These are phyloP conservation scores for Pseudomyrmex gracilis DNA, from an alignment of 1,140 invertebrate species.

Conservation along the genomic window DNA sequence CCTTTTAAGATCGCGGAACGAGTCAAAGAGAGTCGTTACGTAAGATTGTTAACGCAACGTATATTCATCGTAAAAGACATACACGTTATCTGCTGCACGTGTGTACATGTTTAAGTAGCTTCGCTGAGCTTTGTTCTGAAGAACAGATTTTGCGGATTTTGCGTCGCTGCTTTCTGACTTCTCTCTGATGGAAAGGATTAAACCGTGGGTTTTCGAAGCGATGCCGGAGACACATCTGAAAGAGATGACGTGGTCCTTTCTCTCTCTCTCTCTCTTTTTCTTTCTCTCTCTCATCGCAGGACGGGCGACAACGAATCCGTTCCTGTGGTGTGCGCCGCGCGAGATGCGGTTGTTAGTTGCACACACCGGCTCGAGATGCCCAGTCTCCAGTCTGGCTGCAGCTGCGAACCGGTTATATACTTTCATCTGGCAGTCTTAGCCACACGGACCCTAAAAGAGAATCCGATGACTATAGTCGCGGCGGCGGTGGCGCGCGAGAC, in stretches of 20 bases:
- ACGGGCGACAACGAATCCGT: slow-evolving; percentile 65
- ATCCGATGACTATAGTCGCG: slow-evolving; percentile 74
- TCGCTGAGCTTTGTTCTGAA: not conserved
- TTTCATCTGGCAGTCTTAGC: slow-evolving; percentile 78
- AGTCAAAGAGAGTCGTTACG: not conserved
- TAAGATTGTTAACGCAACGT: not conserved
- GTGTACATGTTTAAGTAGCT: not conserved
- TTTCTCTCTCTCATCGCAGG: not conserved
- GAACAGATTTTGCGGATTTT: not conserved
- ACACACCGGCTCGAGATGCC: slow-evolving; percentile 67
- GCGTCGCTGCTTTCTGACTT: not conserved
- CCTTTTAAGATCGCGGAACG: not conserved
- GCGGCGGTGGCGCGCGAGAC: slow-evolving; percentile 25
- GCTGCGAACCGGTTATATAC: slow-evolving; percentile 84
- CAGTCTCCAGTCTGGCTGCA: slow-evolving; percentile 78
- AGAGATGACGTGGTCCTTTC: slow-evolving; percentile 2
- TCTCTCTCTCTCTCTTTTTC: not conserved
- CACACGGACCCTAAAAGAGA: slow-evolving; percentile 81
- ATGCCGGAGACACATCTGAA: not conserved
- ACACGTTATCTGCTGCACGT: not conserved
- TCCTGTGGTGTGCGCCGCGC: slow-evolving; percentile 70
- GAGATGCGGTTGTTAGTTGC: slow-evolving; percentile 70
- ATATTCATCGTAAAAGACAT: not conserved
- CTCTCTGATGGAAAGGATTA: not conserved
- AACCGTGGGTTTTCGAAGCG: not conserved